These are phyloP conservation scores for Ricordea florida DNA, from an alignment of 92 coral and sea anemone species.

Conservation along the genomic window DNA sequence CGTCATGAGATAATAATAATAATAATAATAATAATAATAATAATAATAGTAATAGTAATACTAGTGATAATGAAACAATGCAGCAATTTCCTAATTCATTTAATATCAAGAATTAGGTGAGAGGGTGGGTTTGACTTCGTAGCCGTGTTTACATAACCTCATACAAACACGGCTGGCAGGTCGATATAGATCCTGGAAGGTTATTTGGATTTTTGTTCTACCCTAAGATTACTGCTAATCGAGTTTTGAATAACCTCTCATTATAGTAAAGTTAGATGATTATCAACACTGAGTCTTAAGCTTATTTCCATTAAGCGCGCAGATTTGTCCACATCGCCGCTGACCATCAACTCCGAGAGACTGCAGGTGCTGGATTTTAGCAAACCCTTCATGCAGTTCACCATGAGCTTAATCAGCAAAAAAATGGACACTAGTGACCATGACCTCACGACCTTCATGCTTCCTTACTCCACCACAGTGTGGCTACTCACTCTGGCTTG, in stretches of 20 bases:
- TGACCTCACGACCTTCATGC: slow-evolving; percentile 72
- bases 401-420: slow-evolving; percentile 69
- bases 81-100: too few relatives aligned
- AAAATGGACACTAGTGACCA: slow-evolving; percentile 58
- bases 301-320: slow-evolving; percentile 26
- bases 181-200: too few relatives aligned
- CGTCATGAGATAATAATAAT: not conserved
- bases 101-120: too few relatives aligned
- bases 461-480: slow-evolving; percentile 76
- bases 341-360: slow-evolving; percentile 72
- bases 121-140: too few relatives aligned
- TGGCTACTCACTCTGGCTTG: slow-evolving; percentile 81
- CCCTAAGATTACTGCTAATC: too few relatives aligned
- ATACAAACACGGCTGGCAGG: too few relatives aligned
- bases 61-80: too few relatives aligned
- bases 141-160: too few relatives aligned
- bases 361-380: slow-evolving; percentile 66
- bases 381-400: slow-evolving; percentile 75
- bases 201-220: too few relatives aligned
- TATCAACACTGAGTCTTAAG: not conserved
- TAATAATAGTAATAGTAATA: too few relatives aligned
- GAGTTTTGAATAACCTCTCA: too few relatives aligned
- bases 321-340: slow-evolving; percentile 68
- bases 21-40: not conserved
- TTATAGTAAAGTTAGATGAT: too few relatives aligned